Evolutionary conservation across 2,888 invertebrate genomes (phyloP).

Genomic region (Julus scanicus): DNA sequence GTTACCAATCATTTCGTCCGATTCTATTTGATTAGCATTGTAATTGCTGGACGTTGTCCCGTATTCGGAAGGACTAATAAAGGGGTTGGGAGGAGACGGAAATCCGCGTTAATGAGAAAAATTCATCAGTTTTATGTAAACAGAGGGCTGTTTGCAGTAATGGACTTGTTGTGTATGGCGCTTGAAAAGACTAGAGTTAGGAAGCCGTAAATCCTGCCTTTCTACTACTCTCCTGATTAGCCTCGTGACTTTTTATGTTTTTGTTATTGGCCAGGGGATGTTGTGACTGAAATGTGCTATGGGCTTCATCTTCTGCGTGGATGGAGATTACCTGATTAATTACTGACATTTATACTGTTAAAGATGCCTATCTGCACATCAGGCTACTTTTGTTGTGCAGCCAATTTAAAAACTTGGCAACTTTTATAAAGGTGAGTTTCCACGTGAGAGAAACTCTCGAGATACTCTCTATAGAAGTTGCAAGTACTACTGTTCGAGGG

Average conservation of each 20-base stretch:
- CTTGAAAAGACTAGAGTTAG: background rate
- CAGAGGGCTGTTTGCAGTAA: background rate
- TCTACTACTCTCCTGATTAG: background rate
- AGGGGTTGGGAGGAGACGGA: background rate
- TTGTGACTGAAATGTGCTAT: background rate
- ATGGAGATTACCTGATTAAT: too few relatives aligned
- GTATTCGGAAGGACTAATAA: background rate
- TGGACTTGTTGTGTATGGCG: constrained; percentile 5
- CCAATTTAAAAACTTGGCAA: too few relatives aligned
- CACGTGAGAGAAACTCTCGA: too few relatives aligned
- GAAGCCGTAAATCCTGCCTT: constrained; percentile 1
- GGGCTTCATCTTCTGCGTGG: too few relatives aligned
- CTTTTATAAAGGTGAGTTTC: too few relatives aligned
- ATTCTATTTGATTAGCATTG: background rate
- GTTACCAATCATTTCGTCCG: background rate
- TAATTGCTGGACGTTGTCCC: constrained; percentile 14
- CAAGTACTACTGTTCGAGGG: too few relatives aligned
- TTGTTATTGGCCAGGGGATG: background rate
- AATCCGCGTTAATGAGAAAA: background rate
- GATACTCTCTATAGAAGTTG: too few relatives aligned
- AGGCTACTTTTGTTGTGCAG: too few relatives aligned
- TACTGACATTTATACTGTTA: too few relatives aligned
- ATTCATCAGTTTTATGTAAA: constrained; percentile 1
- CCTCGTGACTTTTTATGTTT: background rate
- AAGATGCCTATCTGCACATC: too few relatives aligned